phyloP scores from a whole-genome alignment of 2,797 vertebrate species.

The Pangasius mekongensis region DNA sequence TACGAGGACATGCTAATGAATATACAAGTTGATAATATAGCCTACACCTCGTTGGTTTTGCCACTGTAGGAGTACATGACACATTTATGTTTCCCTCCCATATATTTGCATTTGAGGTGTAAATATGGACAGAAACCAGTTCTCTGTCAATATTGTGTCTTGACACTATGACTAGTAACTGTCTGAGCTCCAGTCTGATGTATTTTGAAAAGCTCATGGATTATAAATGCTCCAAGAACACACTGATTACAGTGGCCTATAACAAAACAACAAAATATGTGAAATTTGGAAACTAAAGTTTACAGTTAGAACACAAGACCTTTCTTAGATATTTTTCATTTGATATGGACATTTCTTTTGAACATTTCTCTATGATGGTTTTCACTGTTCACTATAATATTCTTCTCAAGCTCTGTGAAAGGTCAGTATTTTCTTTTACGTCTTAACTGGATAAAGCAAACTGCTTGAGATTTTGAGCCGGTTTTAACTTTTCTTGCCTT shows the following conservation, averaged over 20 bases:
- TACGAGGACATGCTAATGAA: neutral
- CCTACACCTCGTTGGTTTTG: neutral
- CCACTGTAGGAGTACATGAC: constrained; percentile 10
- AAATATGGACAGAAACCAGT: constrained; percentile 41
- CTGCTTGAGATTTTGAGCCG: too few relatives aligned
- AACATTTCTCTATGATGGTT: neutral
- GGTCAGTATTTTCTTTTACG: neutral
- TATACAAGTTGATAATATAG: neutral
- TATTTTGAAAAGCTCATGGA: neutral
- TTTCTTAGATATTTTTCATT: neutral
- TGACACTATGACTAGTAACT: neutral
- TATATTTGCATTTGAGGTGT: constrained; percentile 44
- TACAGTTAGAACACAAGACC: neutral
- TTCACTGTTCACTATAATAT: neutral
- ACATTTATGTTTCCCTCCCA: neutral
- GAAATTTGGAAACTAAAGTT: too few relatives aligned
- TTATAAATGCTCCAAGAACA: neutral
- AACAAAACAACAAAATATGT: neutral
- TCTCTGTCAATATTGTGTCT: constrained; percentile 46
- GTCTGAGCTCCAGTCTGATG: neutral
- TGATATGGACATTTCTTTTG: neutral
- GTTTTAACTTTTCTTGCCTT: neutral
- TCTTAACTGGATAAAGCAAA: neutral
- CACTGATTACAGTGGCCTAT: neutral
- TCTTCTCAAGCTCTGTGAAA: neutral